Conservation (phyloP, 2,888 invertebrate genomes). For the Ophraella communa region DNA sequence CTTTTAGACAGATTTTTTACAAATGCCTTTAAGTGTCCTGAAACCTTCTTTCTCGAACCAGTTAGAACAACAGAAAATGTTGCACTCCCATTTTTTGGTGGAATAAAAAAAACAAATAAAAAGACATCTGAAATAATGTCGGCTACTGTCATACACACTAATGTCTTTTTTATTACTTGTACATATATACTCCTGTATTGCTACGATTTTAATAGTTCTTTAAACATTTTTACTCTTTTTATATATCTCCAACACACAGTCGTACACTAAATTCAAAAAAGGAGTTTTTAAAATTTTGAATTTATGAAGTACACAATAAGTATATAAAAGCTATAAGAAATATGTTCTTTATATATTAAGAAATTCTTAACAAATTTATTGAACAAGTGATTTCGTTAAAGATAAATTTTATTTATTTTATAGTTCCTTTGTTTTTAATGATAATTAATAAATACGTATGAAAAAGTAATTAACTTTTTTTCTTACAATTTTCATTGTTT, state of each 20-base stretch:
- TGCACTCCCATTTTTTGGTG: background rate
- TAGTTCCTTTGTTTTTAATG: too few relatives aligned
- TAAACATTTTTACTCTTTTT: slow-evolving; percentile 14
- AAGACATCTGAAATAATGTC: slow-evolving; percentile 31
- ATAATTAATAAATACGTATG: too few relatives aligned
- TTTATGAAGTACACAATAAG: too few relatives aligned
- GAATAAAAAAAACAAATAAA: too few relatives aligned
- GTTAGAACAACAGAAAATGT: too few relatives aligned
- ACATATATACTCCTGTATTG: slow-evolving; percentile 27
- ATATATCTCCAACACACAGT: slow-evolving; percentile 14
- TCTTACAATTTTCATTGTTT: too few relatives aligned
- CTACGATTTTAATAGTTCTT: slow-evolving; percentile 20
- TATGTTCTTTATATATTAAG: background rate
- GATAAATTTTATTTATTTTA: background rate
- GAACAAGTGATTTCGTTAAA: background rate
- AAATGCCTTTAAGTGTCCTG: too few relatives aligned
- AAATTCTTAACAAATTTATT: too few relatives aligned
- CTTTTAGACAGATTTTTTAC: too few relatives aligned
- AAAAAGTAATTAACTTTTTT: too few relatives aligned
- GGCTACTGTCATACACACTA: slow-evolving; percentile 38
- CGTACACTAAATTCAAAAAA: background rate
- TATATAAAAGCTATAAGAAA: background rate
- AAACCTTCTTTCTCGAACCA: too few relatives aligned
- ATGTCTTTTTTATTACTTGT: slow-evolving; percentile 39
- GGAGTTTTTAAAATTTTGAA: background rate